A percentile compares a stretch with the other conserved stretches of the same genome.
Conservation (phyloP, 2,888 invertebrate genomes). For the Luperina nickerlii region DNA sequence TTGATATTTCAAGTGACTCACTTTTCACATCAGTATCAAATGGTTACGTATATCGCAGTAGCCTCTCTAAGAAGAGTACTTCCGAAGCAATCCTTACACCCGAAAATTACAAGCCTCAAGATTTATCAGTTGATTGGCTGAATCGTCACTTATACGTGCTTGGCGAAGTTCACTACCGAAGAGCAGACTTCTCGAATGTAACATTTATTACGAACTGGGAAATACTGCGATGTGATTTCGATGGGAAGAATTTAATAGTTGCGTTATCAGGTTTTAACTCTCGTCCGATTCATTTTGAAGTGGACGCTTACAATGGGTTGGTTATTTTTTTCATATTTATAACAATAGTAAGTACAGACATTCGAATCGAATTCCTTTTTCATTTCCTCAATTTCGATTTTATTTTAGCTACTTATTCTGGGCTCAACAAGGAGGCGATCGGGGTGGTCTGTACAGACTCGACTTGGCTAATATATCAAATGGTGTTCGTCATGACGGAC, state of each 20-base stretch:
- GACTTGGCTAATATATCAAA: slow-evolving; percentile 94
- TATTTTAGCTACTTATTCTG: slow-evolving; percentile 94
- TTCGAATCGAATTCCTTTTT: not conserved
- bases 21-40: slow-evolving; percentile 94
- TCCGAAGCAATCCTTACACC: slow-evolving; percentile 90
- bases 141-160: slow-evolving; percentile 95
- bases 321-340: slow-evolving; percentile 54
- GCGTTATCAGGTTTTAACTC: slow-evolving; percentile 93
- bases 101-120: slow-evolving; percentile 92
- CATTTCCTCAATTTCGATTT: not conserved
- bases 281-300: slow-evolving; percentile 95
- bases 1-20: slow-evolving; percentile 93
- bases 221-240: slow-evolving; percentile 94
- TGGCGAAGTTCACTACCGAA: slow-evolving; percentile 91
- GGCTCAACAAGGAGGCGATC: slow-evolving; percentile 90
- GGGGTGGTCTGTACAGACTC: slow-evolving; percentile 93
- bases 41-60: slow-evolving; percentile 91
- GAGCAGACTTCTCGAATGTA: slow-evolving; percentile 76
- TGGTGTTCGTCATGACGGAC: slow-evolving; percentile 93
- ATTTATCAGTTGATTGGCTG: slow-evolving; percentile 96
- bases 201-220: slow-evolving; percentile 90
- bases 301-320: slow-evolving; percentile 98
- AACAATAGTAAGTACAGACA: not conserved
- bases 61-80: slow-evolving; percentile 84
- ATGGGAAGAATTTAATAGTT: slow-evolving; percentile 92